Conservation (phyloP, 35 echinoderm and acorn worm species). For the Heliocidaris tuberculata region DNA sequence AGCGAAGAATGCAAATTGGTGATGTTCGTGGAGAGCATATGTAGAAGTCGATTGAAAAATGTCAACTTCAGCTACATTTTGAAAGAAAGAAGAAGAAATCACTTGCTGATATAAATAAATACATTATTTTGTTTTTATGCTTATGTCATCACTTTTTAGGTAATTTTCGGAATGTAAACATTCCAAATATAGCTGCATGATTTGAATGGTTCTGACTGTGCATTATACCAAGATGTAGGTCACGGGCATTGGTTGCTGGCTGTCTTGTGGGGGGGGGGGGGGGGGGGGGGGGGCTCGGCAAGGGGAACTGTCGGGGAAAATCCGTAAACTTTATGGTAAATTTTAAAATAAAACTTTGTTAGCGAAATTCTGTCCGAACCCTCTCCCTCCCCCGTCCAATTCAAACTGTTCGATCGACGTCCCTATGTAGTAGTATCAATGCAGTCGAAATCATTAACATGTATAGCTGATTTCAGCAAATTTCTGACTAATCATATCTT, state of each 20-base stretch:
- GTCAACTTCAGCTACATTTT: background rate
- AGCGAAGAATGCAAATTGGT: background rate
- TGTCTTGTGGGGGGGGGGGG: background rate
- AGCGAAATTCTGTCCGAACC: too few relatives aligned
- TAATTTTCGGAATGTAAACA: background rate
- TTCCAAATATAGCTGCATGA: background rate
- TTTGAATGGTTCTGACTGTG: background rate
- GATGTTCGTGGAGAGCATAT: background rate
- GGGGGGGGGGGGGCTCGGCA: too few relatives aligned
- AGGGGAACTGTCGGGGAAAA: too few relatives aligned
- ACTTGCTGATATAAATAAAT: background rate
- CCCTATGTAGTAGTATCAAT: too few relatives aligned
- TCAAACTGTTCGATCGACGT: too few relatives aligned
- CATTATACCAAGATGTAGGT: too few relatives aligned
- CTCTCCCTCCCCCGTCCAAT: too few relatives aligned
- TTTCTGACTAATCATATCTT: too few relatives aligned
- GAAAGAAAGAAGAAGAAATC: background rate
- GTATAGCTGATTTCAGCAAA: too few relatives aligned
- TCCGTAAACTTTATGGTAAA: too few relatives aligned
- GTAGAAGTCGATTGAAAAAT: background rate
- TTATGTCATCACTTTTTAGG: background rate
- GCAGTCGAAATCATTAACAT: too few relatives aligned
- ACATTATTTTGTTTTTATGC: background rate
- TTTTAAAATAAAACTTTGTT: too few relatives aligned
- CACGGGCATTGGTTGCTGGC: background rate